Percentiles rank a stretch among this genome's conserved stretches.
These are phyloP conservation scores for Ichneumoninae sp. DNA, from an alignment of 2,888 invertebrate genomes.

Conservation along the genomic window DNA sequence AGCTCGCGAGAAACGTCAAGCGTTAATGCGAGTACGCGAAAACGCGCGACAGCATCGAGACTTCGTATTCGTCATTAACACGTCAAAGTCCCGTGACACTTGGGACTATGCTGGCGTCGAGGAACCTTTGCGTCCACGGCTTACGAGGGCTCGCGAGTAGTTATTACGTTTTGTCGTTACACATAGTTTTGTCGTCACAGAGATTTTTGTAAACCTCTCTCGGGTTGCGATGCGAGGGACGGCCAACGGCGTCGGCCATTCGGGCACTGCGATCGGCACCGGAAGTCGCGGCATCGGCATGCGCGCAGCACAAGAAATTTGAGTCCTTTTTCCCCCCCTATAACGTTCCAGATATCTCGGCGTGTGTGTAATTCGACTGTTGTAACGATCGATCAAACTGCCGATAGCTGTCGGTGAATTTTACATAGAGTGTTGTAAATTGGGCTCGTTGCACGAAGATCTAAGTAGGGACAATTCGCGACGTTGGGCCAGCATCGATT, in stretches of 20 bases:
- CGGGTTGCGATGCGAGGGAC: constrained; percentile 45
- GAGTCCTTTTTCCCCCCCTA: neutral
- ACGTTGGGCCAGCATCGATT: neutral
- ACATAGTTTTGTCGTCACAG: constrained; percentile 67
- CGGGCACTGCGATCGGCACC: constrained; percentile 60
- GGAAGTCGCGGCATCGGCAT: constrained; percentile 34
- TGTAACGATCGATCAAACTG: neutral
- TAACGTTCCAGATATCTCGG: neutral
- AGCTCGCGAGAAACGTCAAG: constrained; percentile 54
- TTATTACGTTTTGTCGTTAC: constrained; percentile 40
- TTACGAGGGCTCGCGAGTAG: constrained; percentile 39
- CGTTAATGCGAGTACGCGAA: constrained; percentile 15
- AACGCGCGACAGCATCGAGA: constrained; percentile 65
- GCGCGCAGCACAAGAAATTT: constrained; percentile 9
- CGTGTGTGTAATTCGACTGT: neutral
- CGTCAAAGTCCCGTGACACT: constrained; percentile 56
- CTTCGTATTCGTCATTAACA: constrained; percentile 56
- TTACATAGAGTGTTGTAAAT: neutral
- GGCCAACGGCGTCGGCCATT: constrained; percentile 73
- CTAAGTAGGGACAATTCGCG: neutral
- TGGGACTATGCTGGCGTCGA: constrained; percentile 16
- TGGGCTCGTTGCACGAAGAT: neutral
- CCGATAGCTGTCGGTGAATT: neutral
- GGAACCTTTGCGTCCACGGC: constrained; percentile 45
- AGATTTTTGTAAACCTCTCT: constrained; percentile 41